Percentiles rank a stretch among this genome's conserved stretches.
Evolutionary conservation across 2,797 vertebrate genomes (phyloP).

Genomic region (Lagorchestes hirsutus): DNA sequence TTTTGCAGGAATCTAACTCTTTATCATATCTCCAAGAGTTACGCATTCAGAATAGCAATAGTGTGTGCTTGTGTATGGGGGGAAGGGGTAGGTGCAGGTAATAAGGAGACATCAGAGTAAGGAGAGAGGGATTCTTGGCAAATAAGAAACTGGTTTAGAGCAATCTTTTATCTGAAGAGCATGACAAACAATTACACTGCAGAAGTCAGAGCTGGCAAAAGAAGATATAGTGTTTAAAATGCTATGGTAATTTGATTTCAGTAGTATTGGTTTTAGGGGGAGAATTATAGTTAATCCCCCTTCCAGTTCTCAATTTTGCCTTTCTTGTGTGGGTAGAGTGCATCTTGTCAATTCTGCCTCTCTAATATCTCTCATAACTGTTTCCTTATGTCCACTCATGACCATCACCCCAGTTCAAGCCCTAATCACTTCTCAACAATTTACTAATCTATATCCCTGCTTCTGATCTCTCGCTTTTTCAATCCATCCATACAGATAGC

Average conservation of each 20-base stretch:
- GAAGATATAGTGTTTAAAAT: neutral
- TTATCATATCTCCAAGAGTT: neutral
- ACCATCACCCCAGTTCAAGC: neutral
- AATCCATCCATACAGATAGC: neutral
- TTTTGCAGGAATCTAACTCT: neutral
- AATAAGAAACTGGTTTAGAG: conserved; percentile 2
- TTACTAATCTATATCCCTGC: neutral
- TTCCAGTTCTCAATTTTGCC: neutral
- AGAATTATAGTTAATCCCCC: neutral
- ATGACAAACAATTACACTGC: neutral
- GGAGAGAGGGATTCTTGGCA: neutral
- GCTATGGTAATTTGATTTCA: neutral
- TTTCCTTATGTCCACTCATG: neutral
- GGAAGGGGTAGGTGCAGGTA: neutral
- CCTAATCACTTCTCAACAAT: neutral
- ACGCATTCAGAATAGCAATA: neutral
- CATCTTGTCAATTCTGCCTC: neutral
- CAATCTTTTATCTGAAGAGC: neutral
- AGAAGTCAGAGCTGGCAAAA: neutral
- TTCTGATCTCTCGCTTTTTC: neutral
- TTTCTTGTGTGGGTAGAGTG: neutral
- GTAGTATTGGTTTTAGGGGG: neutral
- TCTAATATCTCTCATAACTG: neutral
- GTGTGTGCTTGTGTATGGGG: neutral
- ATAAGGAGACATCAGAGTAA: neutral